Percentiles rank a stretch among this genome's conserved stretches.
Evolutionary conservation across 2,113 vertebrate species (phyloP).

Genomic region (Ailurus styani): DNA sequence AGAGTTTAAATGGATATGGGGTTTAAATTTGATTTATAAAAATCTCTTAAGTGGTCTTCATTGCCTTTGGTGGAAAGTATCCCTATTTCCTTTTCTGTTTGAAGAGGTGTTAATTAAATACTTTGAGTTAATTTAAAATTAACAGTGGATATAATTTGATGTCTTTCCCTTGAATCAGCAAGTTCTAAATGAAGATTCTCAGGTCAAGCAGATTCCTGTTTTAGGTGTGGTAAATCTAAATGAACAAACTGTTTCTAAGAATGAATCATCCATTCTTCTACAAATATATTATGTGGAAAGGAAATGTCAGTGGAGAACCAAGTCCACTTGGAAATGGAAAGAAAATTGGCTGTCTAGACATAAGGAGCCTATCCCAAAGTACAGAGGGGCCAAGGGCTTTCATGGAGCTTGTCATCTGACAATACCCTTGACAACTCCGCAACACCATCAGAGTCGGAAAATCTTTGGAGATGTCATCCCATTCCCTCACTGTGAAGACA

Average conservation of each 20-base stretch:
- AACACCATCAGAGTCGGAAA: not conserved
- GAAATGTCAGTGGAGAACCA: not conserved
- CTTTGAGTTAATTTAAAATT: slow-evolving; percentile 69
- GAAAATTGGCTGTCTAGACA: not conserved
- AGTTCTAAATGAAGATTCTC: slow-evolving; percentile 45
- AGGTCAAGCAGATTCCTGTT: slow-evolving; percentile 10
- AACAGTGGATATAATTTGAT: slow-evolving; percentile 56
- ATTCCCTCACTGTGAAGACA: not conserved
- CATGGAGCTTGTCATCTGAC: not conserved
- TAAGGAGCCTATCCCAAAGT: not conserved
- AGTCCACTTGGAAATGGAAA: not conserved
- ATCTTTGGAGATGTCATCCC: not conserved
- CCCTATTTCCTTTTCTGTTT: slow-evolving; percentile 43
- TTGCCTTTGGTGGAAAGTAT: slow-evolving; percentile 20
- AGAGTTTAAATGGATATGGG: slow-evolving; percentile 20
- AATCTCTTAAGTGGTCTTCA: slow-evolving; percentile 55
- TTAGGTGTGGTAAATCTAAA: slow-evolving; percentile 43
- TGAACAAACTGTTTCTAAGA: not conserved
- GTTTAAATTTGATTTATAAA: slow-evolving; percentile 59
- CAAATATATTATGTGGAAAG: not conserved
- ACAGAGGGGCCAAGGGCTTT: not conserved
- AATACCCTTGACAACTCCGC: not conserved
- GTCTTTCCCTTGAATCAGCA: slow-evolving; percentile 58
- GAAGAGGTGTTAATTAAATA: slow-evolving; percentile 71
- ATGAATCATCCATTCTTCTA: not conserved